A percentile compares a stretch with the other conserved stretches of the same genome.
These are phyloP conservation scores for Anodontia alba DNA, from an alignment of 2,888 invertebrate species.

Conservation along the genomic window DNA sequence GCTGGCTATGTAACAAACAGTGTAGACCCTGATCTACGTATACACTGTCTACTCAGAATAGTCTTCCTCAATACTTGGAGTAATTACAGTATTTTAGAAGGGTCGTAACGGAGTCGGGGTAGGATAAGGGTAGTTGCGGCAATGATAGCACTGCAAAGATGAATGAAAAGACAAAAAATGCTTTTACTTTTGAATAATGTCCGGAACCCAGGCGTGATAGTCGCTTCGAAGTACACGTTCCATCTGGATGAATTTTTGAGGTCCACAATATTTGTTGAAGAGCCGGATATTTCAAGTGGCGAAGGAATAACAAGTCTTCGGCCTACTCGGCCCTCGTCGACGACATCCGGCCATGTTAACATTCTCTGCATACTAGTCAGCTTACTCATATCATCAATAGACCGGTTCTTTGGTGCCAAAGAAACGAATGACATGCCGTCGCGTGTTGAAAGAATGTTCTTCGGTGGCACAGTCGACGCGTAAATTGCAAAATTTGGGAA, in stretches of 20 bases:
- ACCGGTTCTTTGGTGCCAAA: not conserved
- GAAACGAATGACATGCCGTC: conserved; percentile 28
- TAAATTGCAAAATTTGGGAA: conserved; percentile 33
- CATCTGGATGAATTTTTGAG: not conserved
- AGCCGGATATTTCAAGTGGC: not conserved
- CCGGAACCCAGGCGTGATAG: not conserved
- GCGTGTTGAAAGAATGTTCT: conserved; percentile 32
- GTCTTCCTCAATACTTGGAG: no score
- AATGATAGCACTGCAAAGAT: no score
- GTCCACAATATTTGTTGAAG: not conserved
- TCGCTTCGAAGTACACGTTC: not conserved
- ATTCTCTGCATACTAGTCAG: conserved; percentile 13
- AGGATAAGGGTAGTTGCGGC: no score
- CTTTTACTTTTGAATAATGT: no score
- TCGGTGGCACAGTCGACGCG: conserved; percentile 14
- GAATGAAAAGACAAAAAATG: no score
- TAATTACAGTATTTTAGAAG: no score
- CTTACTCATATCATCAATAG: conserved; percentile 4
- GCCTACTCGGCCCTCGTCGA: not conserved
- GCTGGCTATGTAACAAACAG: no score
- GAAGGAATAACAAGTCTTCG: not conserved
- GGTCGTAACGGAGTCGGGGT: no score
- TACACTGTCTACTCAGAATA: no score
- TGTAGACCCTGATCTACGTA: no score
- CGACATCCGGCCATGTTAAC: not conserved